Evolutionary conservation across 2,113 vertebrate genomes (phyloP).

Genomic region (Ibidorhyncha struthersii): DNA sequence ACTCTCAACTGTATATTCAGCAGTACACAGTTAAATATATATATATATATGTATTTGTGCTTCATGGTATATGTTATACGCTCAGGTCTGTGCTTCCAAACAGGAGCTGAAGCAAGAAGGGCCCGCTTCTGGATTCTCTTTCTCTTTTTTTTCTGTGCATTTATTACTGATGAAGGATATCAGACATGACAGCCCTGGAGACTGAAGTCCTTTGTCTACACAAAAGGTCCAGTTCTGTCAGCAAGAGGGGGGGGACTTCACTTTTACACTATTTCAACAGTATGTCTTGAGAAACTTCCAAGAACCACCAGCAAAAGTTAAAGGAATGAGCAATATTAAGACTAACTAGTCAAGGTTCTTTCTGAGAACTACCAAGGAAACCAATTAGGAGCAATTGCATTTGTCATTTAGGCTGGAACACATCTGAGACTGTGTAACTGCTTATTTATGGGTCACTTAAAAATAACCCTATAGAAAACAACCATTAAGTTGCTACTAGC

Average conservation of each 20-base stretch:
- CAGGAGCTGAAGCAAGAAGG: not conserved
- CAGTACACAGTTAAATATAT: not conserved
- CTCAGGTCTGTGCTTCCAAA: not conserved
- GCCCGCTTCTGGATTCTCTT: not conserved
- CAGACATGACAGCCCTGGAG: not conserved
- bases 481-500: not conserved
- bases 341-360: not conserved
- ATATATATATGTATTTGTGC: not conserved
- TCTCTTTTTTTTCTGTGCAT: not conserved
- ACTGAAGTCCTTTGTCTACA: conserved; percentile 2
- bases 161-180: not conserved
- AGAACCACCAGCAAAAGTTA: conserved; percentile 13
- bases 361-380: conserved; percentile 42
- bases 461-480: conserved; percentile 36
- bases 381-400: conserved; percentile 10
- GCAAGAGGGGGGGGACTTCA: not conserved
- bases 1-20: not conserved
- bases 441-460: conserved; percentile 41
- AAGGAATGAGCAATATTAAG: not conserved
- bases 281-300: conserved; percentile 19
- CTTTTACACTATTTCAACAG: not conserved
- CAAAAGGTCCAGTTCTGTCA: not conserved
- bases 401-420: not conserved
- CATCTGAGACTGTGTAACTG: not conserved
- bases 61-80: not conserved